Evolutionary conservation across 2,797 vertebrate species (phyloP), one percentile per base, ranked within the genome.

Genomic region (Phalloptychus januarius): DNA sequence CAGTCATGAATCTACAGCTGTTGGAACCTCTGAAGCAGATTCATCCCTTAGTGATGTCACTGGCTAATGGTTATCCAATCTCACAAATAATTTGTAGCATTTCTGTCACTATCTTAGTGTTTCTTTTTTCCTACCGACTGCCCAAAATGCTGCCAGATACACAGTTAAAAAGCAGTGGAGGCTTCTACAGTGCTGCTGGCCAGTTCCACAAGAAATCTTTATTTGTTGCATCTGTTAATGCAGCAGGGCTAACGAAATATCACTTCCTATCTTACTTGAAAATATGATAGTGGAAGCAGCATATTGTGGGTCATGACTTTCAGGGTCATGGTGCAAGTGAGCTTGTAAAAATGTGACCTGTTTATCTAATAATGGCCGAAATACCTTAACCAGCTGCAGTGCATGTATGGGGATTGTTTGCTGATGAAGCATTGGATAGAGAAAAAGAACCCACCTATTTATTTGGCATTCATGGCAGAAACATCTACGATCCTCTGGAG

Each of bases 341-440:
- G 11, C 25, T n/a, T 58, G 28, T 58, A 6, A 58, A 58, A 31
- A 58, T 58, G 13, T 58, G 28, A 16, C 56, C 13, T 31, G 86
- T 80, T 77, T 85, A 86, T 91, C 92, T 93, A 93, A 91, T 92
- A 93, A 93, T 93, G 91, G 89, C 88, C 85, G 83, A 79, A 89
- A 93, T 92, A 93, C 82, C 88, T 93, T 92, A 91, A 87, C 88
- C 91, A 89, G 83, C 85, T 89, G 88, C 81, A 88, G 88, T 89
- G 82, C 81, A 85, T 91, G 88, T 90, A 87, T 84, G 81, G 89
- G 89, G 87, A 92, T 83, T 82, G 85, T 84, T 85, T 72, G 83
- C 85, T 85, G 81, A 85, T 83, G 76, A 80, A 83, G 80, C 74
- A 80, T 78, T 91, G 84, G 76, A 80, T 42, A 80, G 4, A 58